Evolutionary conservation across 2,888 invertebrate species (phyloP), one percentile per base, ranked within the genome.

Genomic region (Lycocerus yunnanus): DNA sequence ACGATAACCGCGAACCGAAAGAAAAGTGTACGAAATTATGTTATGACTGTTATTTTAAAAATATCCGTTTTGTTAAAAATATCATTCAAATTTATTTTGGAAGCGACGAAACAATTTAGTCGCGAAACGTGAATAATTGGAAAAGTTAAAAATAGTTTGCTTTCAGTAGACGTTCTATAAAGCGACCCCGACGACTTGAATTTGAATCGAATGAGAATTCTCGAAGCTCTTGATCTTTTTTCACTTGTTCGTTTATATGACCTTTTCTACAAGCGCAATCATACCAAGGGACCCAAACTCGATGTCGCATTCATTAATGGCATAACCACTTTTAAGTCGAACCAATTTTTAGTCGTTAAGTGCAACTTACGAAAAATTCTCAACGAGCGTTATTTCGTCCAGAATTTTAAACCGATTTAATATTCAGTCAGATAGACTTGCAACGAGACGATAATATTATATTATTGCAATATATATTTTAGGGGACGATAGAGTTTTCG

Each of bases 201-300:
- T 83, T 82, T 80, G 81, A 82, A 80, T 81, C 82, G 80, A 81
- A 81, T 81, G 81, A 82, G 81, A 82, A 82, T 82, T 82, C 82
- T 82, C 79, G 78, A 74, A 80, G 81, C 81, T 82, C 82, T 82
- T 82, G 82, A 83, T 83, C 83, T 82, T 81, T 80, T 80, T 82
- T 81, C 78, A 79, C 81, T 80, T 82, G 80, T 80, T 82, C 83
- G 83, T 82, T 83, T 82, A 82, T 81, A 80, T 77, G 78, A 76
- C 77, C 78, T 78, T 43, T 78, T 72, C 68, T 74, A 69, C 73
- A 74, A 68, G 71, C 43, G 43, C 69, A 79, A 80, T 81, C 82
- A 81, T 81, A 78, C 82, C 77, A 60, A 71, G 68, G 71, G 68
- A 71, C 71, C 69, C 61, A 69, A 20, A 67, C 65, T 69, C 74